Conservation (phyloP, 2,113 vertebrate genomes). For the Syrrhaptes paradoxus region DNA sequence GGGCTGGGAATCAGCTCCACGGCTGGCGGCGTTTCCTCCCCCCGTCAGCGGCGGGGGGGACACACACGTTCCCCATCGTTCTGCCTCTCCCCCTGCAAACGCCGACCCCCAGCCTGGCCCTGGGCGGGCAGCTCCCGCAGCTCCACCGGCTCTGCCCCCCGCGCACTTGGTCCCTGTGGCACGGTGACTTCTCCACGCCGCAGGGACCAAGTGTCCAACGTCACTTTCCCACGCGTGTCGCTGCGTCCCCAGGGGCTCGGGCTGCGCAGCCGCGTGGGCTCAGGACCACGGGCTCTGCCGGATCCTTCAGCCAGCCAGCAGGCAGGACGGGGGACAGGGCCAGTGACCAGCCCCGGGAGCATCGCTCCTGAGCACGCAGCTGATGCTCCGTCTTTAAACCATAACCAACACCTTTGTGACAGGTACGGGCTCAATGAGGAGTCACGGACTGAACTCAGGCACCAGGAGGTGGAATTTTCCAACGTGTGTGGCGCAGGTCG, state of each 20-base stretch:
- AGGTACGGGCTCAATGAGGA: not conserved
- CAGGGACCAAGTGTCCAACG: not conserved
- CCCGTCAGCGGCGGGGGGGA: not conserved
- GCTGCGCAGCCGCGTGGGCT: not conserved
- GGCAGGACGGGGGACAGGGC: not conserved
- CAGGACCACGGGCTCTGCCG: not conserved
- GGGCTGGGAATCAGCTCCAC: not conserved
- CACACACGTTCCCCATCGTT: rapidly evolving
- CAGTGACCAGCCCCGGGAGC: not conserved
- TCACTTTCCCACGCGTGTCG: not conserved
- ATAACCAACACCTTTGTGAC: not conserved
- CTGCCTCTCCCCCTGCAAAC: not conserved
- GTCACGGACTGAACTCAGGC: not conserved
- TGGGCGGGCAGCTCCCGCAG: not conserved
- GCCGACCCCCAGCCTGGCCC: not conserved
- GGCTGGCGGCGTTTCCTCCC: not conserved
- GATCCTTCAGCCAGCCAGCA: not conserved
- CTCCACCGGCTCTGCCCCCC: not conserved
- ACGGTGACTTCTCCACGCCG: not conserved
- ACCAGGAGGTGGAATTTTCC: not conserved
- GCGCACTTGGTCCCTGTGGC: no score
- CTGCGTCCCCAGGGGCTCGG: not conserved
- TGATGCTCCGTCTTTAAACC: not conserved
- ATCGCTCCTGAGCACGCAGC: not conserved
- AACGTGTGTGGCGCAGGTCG: rapidly evolving